A percentile compares a stretch with the other conserved stretches of the same genome.
These are phyloP conservation scores for Pangasius djambal DNA, from an alignment of 2,797 vertebrate genomes.

Conservation along the genomic window DNA sequence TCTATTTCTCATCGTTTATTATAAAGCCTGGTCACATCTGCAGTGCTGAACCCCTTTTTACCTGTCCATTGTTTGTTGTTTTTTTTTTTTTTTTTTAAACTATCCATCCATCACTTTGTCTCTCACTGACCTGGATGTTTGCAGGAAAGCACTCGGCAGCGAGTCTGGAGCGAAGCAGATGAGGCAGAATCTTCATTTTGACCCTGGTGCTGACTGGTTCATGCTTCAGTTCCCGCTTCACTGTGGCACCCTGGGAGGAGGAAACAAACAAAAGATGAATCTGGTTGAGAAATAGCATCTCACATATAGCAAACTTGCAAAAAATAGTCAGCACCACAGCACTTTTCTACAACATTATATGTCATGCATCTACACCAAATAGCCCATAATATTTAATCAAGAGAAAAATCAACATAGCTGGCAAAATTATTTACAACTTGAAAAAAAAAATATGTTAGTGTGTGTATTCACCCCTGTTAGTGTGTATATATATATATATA, in stretches of 20 bases:
- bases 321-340: neutral
- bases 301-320: neutral
- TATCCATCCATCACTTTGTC: neutral
- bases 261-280: neutral
- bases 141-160: constrained; percentile 96
- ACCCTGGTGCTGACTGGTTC: constrained; percentile 97
- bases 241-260: constrained; percentile 84
- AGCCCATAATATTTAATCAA: neutral
- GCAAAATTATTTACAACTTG: too few relatives aligned
- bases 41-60: neutral
- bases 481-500: too few relatives aligned
- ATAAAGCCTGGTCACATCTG: neutral
- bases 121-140: constrained; percentile 89
- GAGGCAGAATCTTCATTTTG: constrained; percentile 97
- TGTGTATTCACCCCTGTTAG: too few relatives aligned
- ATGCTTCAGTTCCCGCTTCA: constrained; percentile 94
- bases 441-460: too few relatives aligned
- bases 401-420: neutral
- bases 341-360: neutral
- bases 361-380: neutral
- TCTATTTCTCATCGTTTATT: neutral
- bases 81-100: neutral
- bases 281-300: neutral
- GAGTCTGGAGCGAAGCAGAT: constrained; percentile 91
- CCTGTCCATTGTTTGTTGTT: neutral